Evolutionary conservation across 2,797 vertebrate species (phyloP).

Genomic region (Vireo griseus): DNA sequence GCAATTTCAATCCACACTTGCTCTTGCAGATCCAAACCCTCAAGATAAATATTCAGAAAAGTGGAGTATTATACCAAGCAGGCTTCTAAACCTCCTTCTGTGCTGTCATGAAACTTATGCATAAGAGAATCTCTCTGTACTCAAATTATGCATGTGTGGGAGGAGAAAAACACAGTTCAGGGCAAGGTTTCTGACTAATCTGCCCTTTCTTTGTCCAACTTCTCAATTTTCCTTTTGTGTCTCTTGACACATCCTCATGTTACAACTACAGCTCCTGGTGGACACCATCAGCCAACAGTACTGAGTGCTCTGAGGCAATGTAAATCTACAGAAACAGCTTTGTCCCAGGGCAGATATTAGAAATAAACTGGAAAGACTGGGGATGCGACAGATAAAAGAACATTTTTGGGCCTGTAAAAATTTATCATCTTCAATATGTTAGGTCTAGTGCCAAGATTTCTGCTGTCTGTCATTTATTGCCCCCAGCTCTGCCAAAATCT

Average conservation of each 20-base stretch:
- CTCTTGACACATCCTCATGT: background rate
- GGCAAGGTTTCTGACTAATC: background rate
- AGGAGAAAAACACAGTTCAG: background rate
- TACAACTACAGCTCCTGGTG: background rate
- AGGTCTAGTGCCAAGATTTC: background rate
- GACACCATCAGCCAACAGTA: background rate
- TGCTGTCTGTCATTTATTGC: background rate
- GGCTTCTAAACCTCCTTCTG: background rate
- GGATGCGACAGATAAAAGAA: background rate
- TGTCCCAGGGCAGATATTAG: background rate
- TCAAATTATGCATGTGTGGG: accelerated
- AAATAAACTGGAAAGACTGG: background rate
- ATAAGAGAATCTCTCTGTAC: background rate
- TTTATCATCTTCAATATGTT: background rate
- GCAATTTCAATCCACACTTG: background rate
- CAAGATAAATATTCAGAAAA: background rate
- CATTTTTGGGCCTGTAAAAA: background rate
- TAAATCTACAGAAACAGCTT: background rate
- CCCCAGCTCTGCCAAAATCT: background rate
- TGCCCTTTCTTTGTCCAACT: background rate
- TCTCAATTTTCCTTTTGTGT: background rate
- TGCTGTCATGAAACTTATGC: background rate
- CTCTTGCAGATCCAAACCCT: background rate
- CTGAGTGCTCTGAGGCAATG: background rate
- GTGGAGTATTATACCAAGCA: background rate